These are phyloP conservation scores for Rhinophrynus dorsalis DNA, from an alignment of 2,797 vertebrate genomes.

Conservation along the genomic window DNA sequence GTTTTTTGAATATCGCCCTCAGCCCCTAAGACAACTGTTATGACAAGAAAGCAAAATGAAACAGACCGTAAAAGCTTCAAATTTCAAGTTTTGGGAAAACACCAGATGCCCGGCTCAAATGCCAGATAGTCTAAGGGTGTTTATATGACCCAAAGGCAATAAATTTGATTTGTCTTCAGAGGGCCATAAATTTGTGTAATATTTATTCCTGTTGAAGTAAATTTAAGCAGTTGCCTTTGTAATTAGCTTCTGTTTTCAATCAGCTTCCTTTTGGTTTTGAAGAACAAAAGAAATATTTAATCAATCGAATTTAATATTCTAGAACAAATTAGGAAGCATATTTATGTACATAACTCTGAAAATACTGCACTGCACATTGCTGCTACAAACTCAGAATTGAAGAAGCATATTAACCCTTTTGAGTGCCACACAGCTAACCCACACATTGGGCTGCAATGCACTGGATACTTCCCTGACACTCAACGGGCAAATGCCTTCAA, in stretches of 20 bases:
- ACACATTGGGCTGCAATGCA: too few relatives aligned
- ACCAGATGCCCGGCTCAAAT: conserved; percentile 47
- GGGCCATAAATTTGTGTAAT: conserved; percentile 54
- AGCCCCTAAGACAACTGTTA: too few relatives aligned
- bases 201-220: conserved; percentile 59
- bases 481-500: neutral
- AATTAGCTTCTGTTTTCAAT: conserved; percentile 52
- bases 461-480: too few relatives aligned
- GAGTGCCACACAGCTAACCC: too few relatives aligned
- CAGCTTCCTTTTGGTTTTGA: conserved; percentile 51
- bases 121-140: conserved; percentile 41
- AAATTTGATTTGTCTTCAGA: conserved; percentile 56
- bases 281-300: conserved; percentile 53
- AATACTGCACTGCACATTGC: conserved; percentile 12
- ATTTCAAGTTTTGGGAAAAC: conserved; percentile 48
- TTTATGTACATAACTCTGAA: conserved; percentile 14
- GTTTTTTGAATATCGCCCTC: too few relatives aligned
- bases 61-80: conserved; percentile 32
- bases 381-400: conserved; percentile 28
- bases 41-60: neutral
- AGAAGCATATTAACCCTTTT: conserved; percentile 35
- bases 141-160: conserved; percentile 52
- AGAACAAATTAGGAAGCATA: conserved; percentile 21
- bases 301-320: conserved; percentile 52
- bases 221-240: conserved; percentile 55